Evolutionary conservation across 2,797 vertebrate genomes (phyloP), one percentile per base, ranked within the genome.

Genomic region (Enteromius trimaculatus): DNA sequence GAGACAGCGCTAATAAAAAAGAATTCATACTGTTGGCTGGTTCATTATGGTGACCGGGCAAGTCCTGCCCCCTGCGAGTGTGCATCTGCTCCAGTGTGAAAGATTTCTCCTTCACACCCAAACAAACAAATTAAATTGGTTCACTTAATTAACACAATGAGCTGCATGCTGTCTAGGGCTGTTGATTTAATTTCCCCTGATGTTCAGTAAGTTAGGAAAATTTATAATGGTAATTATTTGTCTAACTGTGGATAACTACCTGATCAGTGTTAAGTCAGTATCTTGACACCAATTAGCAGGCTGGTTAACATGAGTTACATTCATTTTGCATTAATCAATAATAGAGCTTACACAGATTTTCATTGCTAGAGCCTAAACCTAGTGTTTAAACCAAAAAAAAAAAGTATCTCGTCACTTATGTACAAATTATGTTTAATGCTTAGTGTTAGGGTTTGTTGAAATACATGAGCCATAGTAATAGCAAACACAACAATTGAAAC

Each of bases 111-210:
- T 74, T 69, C 81, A 51, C 74, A 72, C 55, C 34, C 26, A 85
- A 71, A 77, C 53, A 83, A 86, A 68, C 70, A 62, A 75, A 84
- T 82, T 79, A 79, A 85, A 78, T 26, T 64, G 68, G 29, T 65
- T 42, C 66, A 70, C 64, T 80, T 87, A 82, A 85, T 85, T 82
- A 85, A 62, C 70, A 75, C 77, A 86, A 83, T 47, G 42, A 69
- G 19, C 77, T 58, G 34, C 82, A 69, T 60, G 69, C 53, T 55
- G 29, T 29, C 80, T 44, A 23, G 49, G 53, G 64, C 62, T 58
- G 17, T 66, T 78, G 29, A 44, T 72, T 80, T 80, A 79, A 87
- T 82, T 81, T 81, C 74, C 84, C 66, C 6, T 65, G 84, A 75
- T 85, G 65, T 78, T 77, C 49, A 77, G 44, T 29, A 78, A 65